Conservation (phyloP, 2,113 vertebrate genomes). For the Echinops telfairi region DNA sequence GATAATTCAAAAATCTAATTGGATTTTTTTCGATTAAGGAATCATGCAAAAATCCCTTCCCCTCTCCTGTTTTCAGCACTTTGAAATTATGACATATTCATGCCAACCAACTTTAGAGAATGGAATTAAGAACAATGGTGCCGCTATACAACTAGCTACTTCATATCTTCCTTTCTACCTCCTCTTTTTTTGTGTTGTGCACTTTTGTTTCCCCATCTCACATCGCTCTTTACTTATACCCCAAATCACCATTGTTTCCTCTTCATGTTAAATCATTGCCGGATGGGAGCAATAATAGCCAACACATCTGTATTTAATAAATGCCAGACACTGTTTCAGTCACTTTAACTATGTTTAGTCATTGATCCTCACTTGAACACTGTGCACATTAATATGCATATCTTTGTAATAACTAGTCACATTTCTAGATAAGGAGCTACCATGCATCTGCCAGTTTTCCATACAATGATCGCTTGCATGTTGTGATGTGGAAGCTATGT, state of each 20-base stretch:
- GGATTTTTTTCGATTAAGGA: conserved; percentile 60
- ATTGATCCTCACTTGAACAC: not conserved
- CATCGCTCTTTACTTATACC: not conserved
- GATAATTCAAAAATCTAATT: conserved; percentile 27
- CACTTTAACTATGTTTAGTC: too few species aligned
- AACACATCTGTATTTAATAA: not conserved
- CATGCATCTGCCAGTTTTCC: too few species aligned
- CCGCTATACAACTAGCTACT: too few species aligned
- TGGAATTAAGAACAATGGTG: not conserved
- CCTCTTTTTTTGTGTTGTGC: not conserved
- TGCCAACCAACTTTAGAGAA: conserved; percentile 45
- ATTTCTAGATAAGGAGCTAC: not conserved
- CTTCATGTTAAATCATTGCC: too few species aligned
- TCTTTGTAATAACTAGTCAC: not conserved
- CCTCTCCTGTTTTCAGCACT: conserved; percentile 61
- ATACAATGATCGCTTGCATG: too few species aligned
- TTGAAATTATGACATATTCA: not conserved
- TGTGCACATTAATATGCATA: not conserved
- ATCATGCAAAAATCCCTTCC: conserved; percentile 47
- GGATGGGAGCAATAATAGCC: too few species aligned
- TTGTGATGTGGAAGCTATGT: too few species aligned
- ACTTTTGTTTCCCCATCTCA: not conserved
- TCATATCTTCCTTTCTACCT: not conserved
- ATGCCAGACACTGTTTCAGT: not conserved
- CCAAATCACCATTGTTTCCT: too few species aligned